phyloP scores from a whole-genome alignment of 2,797 vertebrate genomes.

The Momotus momota region DNA sequence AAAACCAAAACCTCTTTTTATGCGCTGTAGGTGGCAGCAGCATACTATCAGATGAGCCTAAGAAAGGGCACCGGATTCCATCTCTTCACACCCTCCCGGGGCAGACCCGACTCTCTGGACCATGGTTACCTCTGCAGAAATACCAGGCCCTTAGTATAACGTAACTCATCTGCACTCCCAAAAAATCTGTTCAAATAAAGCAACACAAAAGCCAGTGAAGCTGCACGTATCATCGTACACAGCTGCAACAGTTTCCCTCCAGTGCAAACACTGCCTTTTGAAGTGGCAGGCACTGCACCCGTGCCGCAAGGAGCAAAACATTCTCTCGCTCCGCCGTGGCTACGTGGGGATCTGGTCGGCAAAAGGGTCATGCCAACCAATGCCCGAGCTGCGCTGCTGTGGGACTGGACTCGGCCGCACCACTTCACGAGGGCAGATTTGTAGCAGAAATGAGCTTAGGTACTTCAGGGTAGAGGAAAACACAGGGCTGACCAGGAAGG shows the following conservation, averaged over 20 bases:
- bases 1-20: not conserved
- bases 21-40: constrained; percentile 63
- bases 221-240: rapidly evolving
- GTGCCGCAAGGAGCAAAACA: rapidly evolving
- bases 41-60: constrained; percentile 33
- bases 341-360: rapidly evolving
- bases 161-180: not conserved
- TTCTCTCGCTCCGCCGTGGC: not conserved
- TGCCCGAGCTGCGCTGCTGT: not conserved
- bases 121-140: not conserved
- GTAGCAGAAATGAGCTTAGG: not conserved
- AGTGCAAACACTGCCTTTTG: not conserved
- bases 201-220: constrained; percentile 26
- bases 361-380: rapidly evolving
- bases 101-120: not conserved
- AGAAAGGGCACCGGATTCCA: not conserved
- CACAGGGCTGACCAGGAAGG: not conserved
- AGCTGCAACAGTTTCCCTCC: not conserved
- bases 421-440: not conserved
- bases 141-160: not conserved
- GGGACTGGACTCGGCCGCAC: not conserved
- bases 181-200: constrained; percentile 20
- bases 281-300: not conserved
- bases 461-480: not conserved
- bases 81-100: not conserved